phyloP scores from a whole-genome alignment of 2,113 vertebrate genomes.

The Istiophorus platypterus region DNA sequence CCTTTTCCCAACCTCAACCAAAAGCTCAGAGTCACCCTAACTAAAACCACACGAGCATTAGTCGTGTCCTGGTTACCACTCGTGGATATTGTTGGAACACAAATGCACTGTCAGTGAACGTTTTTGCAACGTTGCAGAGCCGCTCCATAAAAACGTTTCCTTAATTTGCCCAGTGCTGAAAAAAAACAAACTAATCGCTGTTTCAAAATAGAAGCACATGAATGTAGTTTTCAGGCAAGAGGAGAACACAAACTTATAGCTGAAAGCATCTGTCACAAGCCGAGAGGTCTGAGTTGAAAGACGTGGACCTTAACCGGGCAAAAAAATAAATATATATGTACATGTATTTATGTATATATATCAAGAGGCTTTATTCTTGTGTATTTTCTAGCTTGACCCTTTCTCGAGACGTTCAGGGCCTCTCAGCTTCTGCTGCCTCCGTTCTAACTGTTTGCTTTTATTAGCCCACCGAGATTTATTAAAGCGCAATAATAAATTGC shows the following conservation, averaged over 20 bases:
- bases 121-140: neutral
- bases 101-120: too few species aligned
- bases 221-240: neutral
- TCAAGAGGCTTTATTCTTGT: too few species aligned
- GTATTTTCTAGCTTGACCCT: neutral
- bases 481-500: neutral
- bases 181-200: neutral
- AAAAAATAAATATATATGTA: too few species aligned
- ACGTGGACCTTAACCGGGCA: too few species aligned
- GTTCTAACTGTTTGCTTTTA: neutral
- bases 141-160: neutral
- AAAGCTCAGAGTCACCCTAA: neutral
- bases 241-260: neutral
- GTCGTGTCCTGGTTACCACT: neutral
- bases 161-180: neutral
- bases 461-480: neutral
- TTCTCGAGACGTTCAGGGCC: too few species aligned
- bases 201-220: neutral
- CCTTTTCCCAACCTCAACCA: too few species aligned
- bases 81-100: too few species aligned
- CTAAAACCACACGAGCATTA: too few species aligned
- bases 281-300: too few species aligned
- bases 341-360: too few species aligned
- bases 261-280: neutral
- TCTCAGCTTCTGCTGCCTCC: neutral